Conservation (phyloP, 2,113 vertebrate species). For the Vimba vimba region DNA sequence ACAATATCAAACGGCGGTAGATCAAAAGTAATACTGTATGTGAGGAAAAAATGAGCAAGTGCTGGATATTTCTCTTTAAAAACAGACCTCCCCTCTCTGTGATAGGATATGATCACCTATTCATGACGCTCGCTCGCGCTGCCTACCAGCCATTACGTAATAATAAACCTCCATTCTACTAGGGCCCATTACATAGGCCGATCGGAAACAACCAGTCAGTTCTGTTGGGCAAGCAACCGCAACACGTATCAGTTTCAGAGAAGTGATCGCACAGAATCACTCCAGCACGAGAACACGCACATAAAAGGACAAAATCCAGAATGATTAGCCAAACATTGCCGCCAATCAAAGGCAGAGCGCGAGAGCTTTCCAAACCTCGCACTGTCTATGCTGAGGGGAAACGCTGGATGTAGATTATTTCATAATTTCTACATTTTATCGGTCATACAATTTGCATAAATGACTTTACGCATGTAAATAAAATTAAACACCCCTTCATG, state of each 20-base stretch:
- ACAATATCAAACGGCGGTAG: not conserved
- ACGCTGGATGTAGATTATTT: not conserved
- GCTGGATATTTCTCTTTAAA: conserved; percentile 6
- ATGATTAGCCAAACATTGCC: not conserved
- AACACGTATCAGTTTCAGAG: not conserved
- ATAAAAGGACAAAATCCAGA: not conserved
- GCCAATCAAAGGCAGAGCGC: not conserved
- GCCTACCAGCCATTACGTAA: conserved; percentile 55
- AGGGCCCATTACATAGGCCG: not conserved
- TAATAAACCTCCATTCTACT: conserved; percentile 36
- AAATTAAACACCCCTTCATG: not conserved
- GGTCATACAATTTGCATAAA: not conserved
- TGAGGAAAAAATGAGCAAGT: not conserved
- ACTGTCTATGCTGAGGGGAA: not conserved
- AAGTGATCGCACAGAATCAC: not conserved
- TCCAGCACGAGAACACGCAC: not conserved
- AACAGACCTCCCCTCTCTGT: conserved; percentile 37
- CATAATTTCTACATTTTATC: not conserved
- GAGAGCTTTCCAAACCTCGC: not conserved
- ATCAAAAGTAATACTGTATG: conserved; percentile 39
- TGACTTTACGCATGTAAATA: not conserved
- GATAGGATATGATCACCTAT: conserved; percentile 27
- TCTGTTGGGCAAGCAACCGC: not conserved
- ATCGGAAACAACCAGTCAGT: conserved; percentile 31
- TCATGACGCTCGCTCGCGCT: not conserved